phyloP scores from a whole-genome alignment of 37 sponge, comb jelly and placozoan species.

The Diacarnus erythraeanus region DNA sequence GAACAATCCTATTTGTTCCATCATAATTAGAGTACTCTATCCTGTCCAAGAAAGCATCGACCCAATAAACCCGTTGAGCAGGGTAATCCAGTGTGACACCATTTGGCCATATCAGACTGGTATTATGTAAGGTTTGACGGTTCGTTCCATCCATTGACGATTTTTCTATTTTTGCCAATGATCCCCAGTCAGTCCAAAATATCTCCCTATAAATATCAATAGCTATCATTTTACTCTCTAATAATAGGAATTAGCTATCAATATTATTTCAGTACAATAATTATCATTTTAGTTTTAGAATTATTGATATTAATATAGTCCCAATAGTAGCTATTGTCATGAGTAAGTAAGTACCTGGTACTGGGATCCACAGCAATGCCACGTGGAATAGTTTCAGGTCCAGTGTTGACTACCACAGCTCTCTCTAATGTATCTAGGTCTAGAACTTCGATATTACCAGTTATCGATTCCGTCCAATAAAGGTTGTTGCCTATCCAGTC shows the following conservation, averaged over 20 bases:
- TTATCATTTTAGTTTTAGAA: no score
- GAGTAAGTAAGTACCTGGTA: no score
- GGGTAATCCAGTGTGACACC: constrained; percentile 35
- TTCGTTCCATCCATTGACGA: constrained; percentile 69
- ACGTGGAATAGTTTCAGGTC: constrained; percentile 20
- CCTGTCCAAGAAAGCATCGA: constrained; percentile 21
- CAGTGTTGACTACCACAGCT: constrained; percentile 12
- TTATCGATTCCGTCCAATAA: constrained; percentile 69
- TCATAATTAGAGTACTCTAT: constrained; percentile 31
- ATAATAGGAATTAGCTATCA: no score
- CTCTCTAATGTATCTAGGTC: constrained; percentile 26
- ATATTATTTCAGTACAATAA: no score
- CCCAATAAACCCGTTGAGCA: constrained; percentile 38
- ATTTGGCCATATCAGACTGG: constrained; percentile 39
- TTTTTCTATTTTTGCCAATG: constrained; percentile 41
- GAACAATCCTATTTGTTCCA: constrained; percentile 19
- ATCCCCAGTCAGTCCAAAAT: constrained; percentile 80
- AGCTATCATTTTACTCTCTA: no score
- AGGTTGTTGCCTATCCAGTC: constrained; percentile 76
- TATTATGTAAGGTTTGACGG: constrained; percentile 18
- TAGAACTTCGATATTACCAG: constrained; percentile 25
- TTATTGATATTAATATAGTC: neutral
- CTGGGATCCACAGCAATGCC: constrained; percentile 34
- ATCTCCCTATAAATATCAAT: constrained; percentile 40
- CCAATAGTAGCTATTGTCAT: no score